Conservation (phyloP, 2,888 invertebrate genomes). For the Hirtodrosophila alboralis region DNA sequence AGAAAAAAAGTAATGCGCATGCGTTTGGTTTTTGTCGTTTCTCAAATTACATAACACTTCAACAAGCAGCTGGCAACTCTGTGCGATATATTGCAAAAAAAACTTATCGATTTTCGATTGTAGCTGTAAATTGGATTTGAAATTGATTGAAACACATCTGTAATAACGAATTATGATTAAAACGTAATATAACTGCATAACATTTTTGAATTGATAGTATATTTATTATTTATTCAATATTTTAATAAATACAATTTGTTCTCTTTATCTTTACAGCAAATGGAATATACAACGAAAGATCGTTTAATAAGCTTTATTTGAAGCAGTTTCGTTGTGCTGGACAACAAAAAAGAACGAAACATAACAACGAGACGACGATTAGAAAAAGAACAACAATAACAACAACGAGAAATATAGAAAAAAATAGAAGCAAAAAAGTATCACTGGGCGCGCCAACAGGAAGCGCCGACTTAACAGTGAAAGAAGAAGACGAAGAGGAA, state of each 20-base stretch:
- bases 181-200: too few species aligned
- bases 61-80: constrained; percentile 46
- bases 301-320: constrained; percentile 36
- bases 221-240: background rate
- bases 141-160: background rate
- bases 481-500: constrained; percentile 13
- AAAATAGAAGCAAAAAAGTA: background rate
- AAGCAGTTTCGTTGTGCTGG: constrained; percentile 50
- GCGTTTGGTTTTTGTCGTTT: constrained; percentile 49
- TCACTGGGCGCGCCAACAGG: constrained; percentile 23
- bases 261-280: constrained; percentile 38
- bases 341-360: constrained; percentile 28
- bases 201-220: background rate
- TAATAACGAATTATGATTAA: too few species aligned
- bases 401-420: constrained; percentile 24
- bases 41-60: constrained; percentile 52
- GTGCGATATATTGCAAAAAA: constrained; percentile 10
- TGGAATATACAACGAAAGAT: constrained; percentile 65
- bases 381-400: constrained; percentile 31
- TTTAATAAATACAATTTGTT: background rate
- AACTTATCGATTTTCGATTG: constrained; percentile 19
- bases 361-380: constrained; percentile 46
- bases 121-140: background rate
- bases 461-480: constrained; percentile 31
- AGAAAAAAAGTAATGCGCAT: constrained; percentile 53